phyloP scores from a whole-genome alignment of 1,140 invertebrate genomes.

The Nebria ingens region DNA sequence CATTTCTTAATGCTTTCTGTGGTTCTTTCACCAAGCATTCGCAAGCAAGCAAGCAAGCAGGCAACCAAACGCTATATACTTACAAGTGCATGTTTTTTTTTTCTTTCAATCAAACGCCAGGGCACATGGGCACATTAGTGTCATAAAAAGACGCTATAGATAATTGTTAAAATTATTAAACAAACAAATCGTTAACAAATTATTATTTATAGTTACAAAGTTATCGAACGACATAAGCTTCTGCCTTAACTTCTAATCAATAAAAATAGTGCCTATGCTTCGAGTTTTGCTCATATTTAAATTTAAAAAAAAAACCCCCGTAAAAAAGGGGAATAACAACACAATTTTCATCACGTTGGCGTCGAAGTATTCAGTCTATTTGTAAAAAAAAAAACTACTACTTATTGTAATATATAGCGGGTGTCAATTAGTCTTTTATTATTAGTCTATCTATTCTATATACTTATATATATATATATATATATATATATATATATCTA shows the following conservation, averaged over 20 bases:
- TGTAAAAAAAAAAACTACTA: not conserved
- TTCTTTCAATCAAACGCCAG: not conserved
- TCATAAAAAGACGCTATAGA: too few species aligned
- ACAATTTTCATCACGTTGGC: not conserved
- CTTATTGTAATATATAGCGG: too few species aligned
- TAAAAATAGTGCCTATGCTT: slow-evolving; percentile 10
- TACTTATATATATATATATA: too few species aligned
- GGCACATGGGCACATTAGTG: too few species aligned
- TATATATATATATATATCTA: too few species aligned
- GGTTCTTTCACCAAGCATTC: not conserved
- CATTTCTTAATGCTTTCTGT: not conserved
- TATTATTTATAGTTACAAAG: slow-evolving; percentile 1
- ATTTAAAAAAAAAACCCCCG: not conserved
- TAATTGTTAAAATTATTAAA: too few species aligned
- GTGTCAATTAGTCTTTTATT: too few species aligned
- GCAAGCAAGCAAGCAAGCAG: too few species aligned
- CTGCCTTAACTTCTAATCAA: slow-evolving; percentile 3
- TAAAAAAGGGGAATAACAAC: not conserved
- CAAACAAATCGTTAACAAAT: too few species aligned
- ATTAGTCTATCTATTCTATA: too few species aligned
- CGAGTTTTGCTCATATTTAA: slow-evolving; percentile 4
- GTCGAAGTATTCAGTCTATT: too few species aligned
- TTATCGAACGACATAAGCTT: not conserved
- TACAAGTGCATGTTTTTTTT: not conserved
- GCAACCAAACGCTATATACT: not conserved